phyloP scores from a whole-genome alignment of 2,888 invertebrate species.

The Orthosia incerta region DNA sequence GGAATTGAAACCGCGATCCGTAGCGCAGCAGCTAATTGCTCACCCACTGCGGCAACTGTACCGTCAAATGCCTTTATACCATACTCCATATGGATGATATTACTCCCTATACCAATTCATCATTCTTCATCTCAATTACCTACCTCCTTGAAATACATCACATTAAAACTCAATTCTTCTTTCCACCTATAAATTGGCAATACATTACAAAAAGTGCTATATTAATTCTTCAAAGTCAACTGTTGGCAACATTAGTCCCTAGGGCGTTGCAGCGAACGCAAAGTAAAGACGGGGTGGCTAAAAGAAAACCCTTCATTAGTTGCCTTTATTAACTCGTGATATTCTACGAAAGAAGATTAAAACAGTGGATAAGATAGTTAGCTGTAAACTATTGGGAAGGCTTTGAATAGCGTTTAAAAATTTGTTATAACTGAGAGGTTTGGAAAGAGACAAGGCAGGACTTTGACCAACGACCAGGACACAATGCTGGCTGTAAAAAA shows the following conservation, averaged over 20 bases:
- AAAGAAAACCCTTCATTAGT: constrained; percentile 79
- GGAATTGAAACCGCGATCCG: too few relatives aligned
- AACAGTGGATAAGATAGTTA: constrained; percentile 53
- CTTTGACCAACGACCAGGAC: too few relatives aligned
- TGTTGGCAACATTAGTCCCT: constrained; percentile 59
- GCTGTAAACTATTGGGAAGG: neutral
- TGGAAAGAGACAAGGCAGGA: too few relatives aligned
- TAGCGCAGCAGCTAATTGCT: too few relatives aligned
- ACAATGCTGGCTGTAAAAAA: too few relatives aligned
- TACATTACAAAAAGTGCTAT: constrained; percentile 47
- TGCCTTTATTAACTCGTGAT: constrained; percentile 78
- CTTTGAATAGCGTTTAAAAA: neutral
- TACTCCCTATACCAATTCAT: constrained; percentile 14
- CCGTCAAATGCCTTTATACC: too few relatives aligned
- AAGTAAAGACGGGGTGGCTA: constrained; percentile 57
- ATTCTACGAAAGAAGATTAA: constrained; percentile 50
- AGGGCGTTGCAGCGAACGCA: constrained; percentile 61
- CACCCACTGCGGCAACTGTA: too few relatives aligned
- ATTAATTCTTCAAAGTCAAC: constrained; percentile 59
- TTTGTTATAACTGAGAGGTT: neutral
- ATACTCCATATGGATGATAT: too few relatives aligned
- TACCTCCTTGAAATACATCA: constrained; percentile 19
- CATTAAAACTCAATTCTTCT: constrained; percentile 34
- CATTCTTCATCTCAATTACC: constrained; percentile 40
- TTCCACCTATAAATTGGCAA: constrained; percentile 47